These are phyloP conservation scores for Steinernema scapterisci DNA, from an alignment of 2,888 invertebrate species.

Conservation along the genomic window DNA sequence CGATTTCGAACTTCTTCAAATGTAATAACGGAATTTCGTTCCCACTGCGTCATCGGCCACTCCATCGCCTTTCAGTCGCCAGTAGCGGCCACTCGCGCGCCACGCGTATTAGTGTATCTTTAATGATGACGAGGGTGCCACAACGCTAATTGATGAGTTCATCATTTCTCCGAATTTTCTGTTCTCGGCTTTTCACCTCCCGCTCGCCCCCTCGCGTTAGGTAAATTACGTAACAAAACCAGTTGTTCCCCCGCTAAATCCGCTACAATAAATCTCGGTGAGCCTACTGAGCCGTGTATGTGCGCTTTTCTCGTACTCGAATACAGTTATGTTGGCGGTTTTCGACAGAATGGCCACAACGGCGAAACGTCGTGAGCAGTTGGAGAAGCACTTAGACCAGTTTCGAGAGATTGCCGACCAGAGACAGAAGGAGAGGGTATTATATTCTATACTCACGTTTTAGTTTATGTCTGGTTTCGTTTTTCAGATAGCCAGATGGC, in stretches of 20 bases:
- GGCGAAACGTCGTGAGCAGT: conserved; percentile 49
- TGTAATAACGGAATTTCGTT: too few species aligned
- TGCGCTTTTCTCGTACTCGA: too few species aligned
- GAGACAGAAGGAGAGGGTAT: conserved; percentile 47
- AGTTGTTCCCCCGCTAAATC: not conserved
- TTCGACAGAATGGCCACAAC: conserved; percentile 46
- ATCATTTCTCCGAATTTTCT: too few species aligned
- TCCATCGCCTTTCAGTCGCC: too few species aligned
- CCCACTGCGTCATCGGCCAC: too few species aligned
- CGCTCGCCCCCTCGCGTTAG: not conserved
- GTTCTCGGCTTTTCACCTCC: too few species aligned
- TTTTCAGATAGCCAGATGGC: conserved; percentile 48
- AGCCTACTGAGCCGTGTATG: too few species aligned
- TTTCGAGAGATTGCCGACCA: conserved; percentile 54
- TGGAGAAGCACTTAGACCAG: conserved; percentile 48
- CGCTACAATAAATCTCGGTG: not conserved
- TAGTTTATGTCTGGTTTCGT: conserved; percentile 28
- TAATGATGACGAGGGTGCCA: too few species aligned
- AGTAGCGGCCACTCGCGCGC: too few species aligned
- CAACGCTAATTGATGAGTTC: too few species aligned
- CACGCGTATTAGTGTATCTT: too few species aligned
- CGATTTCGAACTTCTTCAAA: too few species aligned
- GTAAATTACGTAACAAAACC: conserved; percentile 27
- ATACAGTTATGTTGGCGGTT: not conserved
- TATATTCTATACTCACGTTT: not conserved